A percentile compares a stretch with the other conserved stretches of the same genome.
phyloP scores from a whole-genome alignment of 2,113 vertebrate species.

The Neodontobutis hainanensis region DNA sequence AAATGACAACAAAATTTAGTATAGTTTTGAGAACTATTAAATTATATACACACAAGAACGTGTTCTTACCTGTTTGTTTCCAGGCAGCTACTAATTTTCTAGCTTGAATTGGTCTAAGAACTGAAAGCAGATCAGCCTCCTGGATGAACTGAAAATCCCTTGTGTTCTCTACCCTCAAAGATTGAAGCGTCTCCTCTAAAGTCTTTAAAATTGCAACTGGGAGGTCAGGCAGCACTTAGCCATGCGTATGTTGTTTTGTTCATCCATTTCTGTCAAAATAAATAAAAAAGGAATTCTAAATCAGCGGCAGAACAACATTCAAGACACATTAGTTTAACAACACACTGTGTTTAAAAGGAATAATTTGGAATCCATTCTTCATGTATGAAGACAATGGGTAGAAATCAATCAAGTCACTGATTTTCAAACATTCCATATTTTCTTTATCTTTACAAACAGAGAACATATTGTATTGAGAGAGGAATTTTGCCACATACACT shows the following conservation, averaged over 20 bases:
- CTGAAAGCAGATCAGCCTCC: neutral
- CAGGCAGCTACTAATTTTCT: slow-evolving; percentile 18
- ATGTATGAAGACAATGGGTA: slow-evolving; percentile 15
- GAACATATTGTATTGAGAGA: neutral
- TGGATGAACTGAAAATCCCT: slow-evolving; percentile 9
- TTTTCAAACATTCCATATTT: slow-evolving; percentile 17
- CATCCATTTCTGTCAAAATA: slow-evolving; percentile 18
- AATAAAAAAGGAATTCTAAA: slow-evolving; percentile 2
- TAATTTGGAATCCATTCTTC: slow-evolving; percentile 15
- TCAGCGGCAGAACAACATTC: neutral
- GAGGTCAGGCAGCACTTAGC: slow-evolving; percentile 33
- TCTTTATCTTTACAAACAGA: slow-evolving; percentile 11
- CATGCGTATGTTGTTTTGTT: slow-evolving; percentile 9
- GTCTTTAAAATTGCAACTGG: slow-evolving; percentile 17
- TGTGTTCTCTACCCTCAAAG: neutral
- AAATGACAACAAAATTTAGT: too few relatives aligned
- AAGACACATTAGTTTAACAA: slow-evolving; percentile 7
- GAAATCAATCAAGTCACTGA: slow-evolving; percentile 19
- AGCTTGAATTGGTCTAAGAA: neutral
- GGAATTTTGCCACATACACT: neutral
- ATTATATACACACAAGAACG: neutral
- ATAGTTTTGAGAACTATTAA: too few relatives aligned
- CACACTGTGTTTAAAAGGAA: slow-evolving; percentile 21
- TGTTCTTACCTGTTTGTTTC: slow-evolving; percentile 16
- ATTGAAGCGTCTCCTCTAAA: slow-evolving; percentile 1